Conservation (phyloP, 2,113 vertebrate species). For the Vulpes ferrilata region DNA sequence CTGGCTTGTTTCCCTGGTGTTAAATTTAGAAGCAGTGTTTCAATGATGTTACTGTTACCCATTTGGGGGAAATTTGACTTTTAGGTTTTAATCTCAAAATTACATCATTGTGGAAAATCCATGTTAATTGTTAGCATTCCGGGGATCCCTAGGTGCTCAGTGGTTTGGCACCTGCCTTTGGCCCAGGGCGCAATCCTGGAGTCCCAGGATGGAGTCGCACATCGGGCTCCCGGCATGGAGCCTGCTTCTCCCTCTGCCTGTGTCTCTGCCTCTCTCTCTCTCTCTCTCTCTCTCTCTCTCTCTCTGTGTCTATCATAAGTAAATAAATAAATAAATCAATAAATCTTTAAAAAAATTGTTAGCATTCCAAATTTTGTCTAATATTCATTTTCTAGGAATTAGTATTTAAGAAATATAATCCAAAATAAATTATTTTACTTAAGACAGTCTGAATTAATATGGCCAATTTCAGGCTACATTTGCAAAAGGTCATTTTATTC, state of each 20-base stretch:
- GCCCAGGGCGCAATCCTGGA: too few species aligned
- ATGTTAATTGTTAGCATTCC: conserved; percentile 32
- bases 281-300: too few species aligned
- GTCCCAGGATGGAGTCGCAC: too few species aligned
- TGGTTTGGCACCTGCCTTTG: too few species aligned
- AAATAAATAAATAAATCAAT: too few species aligned
- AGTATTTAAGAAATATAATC: conserved; percentile 42
- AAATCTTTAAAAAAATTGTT: background rate
- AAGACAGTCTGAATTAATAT: conserved; percentile 8
- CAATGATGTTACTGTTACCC: conserved; percentile 30
- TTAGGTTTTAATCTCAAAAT: conserved; percentile 58
- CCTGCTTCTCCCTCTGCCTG: too few species aligned
- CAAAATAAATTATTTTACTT: conserved; percentile 39
- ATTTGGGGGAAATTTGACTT: conserved; percentile 25
- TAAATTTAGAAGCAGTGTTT: conserved; percentile 49
- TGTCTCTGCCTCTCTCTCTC: too few species aligned
- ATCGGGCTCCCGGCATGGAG: too few species aligned
- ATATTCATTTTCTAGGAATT: conserved; percentile 57
- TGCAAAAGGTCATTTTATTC: conserved; percentile 4
- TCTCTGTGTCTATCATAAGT: too few species aligned
- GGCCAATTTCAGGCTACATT: conserved; percentile 7
- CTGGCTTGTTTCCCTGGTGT: conserved; percentile 14
- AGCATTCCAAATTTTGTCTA: conserved; percentile 56
- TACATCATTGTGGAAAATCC: conserved; percentile 46
- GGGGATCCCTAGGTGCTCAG: background rate